Conservation (phyloP, 2,888 invertebrate species). For the Agrochola lota region DNA sequence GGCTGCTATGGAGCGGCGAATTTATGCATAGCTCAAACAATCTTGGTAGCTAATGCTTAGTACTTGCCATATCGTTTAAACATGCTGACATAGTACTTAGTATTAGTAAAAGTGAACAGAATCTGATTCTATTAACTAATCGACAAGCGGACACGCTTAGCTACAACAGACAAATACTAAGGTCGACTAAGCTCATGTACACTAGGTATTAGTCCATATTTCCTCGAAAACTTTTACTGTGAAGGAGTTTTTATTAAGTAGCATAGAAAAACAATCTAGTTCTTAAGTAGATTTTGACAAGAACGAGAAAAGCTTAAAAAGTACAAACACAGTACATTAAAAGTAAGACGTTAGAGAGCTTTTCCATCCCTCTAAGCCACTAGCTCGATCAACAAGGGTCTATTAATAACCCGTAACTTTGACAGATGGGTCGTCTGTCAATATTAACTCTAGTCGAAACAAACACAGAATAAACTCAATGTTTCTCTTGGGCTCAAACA, state of each 20-base stretch:
- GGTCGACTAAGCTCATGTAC: neutral
- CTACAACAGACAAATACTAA: neutral
- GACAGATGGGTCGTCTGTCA: slow-evolving; percentile 25
- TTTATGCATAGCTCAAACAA: too few species aligned
- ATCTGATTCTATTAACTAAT: neutral
- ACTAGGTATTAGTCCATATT: neutral
- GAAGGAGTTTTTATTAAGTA: neutral
- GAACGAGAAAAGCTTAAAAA: neutral
- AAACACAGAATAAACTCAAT: slow-evolving; percentile 25
- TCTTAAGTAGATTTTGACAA: neutral
- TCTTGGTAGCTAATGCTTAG: neutral
- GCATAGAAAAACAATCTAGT: neutral
- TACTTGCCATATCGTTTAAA: neutral
- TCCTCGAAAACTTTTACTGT: neutral
- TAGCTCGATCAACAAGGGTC: neutral
- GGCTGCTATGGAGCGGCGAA: neutral
- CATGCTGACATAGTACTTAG: neutral
- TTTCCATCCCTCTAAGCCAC: neutral
- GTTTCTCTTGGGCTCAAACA: slow-evolving; percentile 37
- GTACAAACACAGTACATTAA: too few species aligned
- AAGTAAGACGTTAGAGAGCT: too few species aligned
- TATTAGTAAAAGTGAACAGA: neutral
- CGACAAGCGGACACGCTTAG: neutral
- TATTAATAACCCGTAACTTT: slow-evolving; percentile 23
- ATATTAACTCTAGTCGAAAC: slow-evolving; percentile 29